Evolutionary conservation across 2,888 invertebrate genomes (phyloP), one percentile per base, ranked within the genome.

Genomic region (Tethea ocularis): DNA sequence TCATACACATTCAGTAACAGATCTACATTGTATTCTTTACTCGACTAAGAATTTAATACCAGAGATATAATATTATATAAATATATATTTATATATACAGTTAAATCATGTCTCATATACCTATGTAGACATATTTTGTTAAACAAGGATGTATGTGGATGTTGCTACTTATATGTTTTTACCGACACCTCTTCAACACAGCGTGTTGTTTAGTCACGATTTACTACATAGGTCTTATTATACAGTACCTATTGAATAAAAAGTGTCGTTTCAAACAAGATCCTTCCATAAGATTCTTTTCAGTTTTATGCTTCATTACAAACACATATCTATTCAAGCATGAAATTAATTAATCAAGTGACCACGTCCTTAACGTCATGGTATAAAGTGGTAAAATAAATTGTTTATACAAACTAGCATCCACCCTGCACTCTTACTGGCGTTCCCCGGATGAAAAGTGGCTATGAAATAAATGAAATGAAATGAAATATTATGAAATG

Each of bases 141-240:
- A 41, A 68, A 86, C 83, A 83, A 84, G 85, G 87, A 88, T 88
- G 77, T 84, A 88, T 88, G 77, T 84, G 68, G 69, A 71, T 61
- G 72, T 78, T 72, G 67, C 72, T 71, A n/a, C n/a, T n/a, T n/a
- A 67, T 71, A 69, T 68, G 68, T 74, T 78, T 75, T 80, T 78
- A 46, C 83, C 82, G 78, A 78, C 78, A 74, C 69, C 72, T 66
- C 67, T 66, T 69, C 71, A 68, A 66, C 61, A 68, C 60, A 41
- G 66, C 84, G 81, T 81, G 83, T 73, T 62, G 63, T 69, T 76
- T 65, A 58, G 84, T 88, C 87, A 88, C 86, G 88, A 87, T 67
- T 74, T 66, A 61, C 59, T 61, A 62, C 58, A 71, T 71, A 55
- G 58, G 67, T 66, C 56, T 52, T 61, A 61, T 46, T 7, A 41